These are phyloP conservation scores for Drusus annulatus DNA, from an alignment of 1,140 invertebrate genomes.

Conservation along the genomic window DNA sequence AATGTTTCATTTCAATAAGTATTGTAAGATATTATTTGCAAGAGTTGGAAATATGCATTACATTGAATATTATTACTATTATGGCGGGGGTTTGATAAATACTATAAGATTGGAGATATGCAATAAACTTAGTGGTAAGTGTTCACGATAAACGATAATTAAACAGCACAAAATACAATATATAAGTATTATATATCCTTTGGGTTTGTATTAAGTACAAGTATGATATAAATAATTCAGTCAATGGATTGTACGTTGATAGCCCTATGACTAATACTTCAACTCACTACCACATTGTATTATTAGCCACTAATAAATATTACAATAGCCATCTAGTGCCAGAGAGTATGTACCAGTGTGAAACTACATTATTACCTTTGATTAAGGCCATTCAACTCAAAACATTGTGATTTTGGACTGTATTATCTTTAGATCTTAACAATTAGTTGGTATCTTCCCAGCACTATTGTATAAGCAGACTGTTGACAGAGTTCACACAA, in stretches of 20 bases:
- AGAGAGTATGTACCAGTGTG: too few species aligned
- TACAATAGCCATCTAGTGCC: too few species aligned
- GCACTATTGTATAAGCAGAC: not conserved
- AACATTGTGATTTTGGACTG: slow-evolving; percentile 38
- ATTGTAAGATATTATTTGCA: slow-evolving; percentile 15
- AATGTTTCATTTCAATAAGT: slow-evolving; percentile 17
- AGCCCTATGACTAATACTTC: not conserved
- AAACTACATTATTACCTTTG: too few species aligned
- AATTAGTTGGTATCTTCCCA: slow-evolving; percentile 28
- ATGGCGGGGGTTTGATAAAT: slow-evolving; percentile 1
- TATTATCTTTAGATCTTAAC: slow-evolving; percentile 18
- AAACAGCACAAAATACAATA: slow-evolving; percentile 10
- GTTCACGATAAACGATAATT: not conserved
- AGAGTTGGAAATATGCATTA: slow-evolving; percentile 19
- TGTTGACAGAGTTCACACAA: not conserved
- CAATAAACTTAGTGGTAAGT: slow-evolving; percentile 32
- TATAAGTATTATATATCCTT: not conserved
- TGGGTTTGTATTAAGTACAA: not conserved
- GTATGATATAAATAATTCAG: not conserved
- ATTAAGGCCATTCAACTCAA: not conserved
- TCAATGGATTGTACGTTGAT: not conserved
- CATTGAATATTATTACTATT: not conserved
- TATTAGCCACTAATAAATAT: not conserved
- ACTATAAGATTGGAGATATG: slow-evolving; percentile 20
- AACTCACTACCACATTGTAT: not conserved